Conservation (phyloP, 1,140 invertebrate genomes). For the Notospermus geniculatus region DNA sequence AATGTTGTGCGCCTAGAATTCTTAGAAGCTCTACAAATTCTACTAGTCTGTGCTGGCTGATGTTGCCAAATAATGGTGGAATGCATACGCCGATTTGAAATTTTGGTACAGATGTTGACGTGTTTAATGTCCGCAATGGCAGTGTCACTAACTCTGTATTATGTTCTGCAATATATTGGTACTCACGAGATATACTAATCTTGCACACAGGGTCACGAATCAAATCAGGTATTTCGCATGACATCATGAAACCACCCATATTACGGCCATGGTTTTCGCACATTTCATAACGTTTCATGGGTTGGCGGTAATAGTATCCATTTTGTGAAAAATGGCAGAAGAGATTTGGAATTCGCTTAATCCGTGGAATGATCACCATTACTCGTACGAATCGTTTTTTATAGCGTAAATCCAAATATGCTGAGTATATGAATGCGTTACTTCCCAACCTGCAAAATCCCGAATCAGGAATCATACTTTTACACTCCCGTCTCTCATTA, state of each 20-base stretch:
- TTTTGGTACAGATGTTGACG: not conserved
- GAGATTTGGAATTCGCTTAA: not conserved
- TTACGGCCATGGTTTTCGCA: constrained; percentile 29
- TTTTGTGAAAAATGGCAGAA: constrained; percentile 4
- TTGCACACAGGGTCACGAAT: not conserved
- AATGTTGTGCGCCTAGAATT: constrained; percentile 27
- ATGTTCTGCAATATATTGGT: not conserved
- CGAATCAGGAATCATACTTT: no score
- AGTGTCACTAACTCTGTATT: not conserved
- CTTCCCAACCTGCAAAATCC: no score
- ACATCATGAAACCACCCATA: constrained; percentile 27
- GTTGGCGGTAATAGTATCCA: not conserved
- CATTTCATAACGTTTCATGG: constrained; percentile 26
- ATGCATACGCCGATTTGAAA: constrained; percentile 27
- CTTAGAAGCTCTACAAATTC: constrained; percentile 30
- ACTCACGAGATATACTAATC: not conserved
- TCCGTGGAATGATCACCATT: not conserved
- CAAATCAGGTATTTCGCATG: constrained; percentile 17
- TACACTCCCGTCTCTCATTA: no score
- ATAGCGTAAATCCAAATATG: constrained; percentile 3
- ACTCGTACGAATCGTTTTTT: not conserved
- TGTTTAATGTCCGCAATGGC: not conserved
- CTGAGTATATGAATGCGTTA: not conserved
- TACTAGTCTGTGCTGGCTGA: constrained; percentile 18
- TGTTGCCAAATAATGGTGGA: constrained; percentile 29